Evolutionary conservation across 2,113 vertebrate genomes (phyloP), one percentile per base, ranked within the genome.

Genomic region (Epinephelus moara): DNA sequence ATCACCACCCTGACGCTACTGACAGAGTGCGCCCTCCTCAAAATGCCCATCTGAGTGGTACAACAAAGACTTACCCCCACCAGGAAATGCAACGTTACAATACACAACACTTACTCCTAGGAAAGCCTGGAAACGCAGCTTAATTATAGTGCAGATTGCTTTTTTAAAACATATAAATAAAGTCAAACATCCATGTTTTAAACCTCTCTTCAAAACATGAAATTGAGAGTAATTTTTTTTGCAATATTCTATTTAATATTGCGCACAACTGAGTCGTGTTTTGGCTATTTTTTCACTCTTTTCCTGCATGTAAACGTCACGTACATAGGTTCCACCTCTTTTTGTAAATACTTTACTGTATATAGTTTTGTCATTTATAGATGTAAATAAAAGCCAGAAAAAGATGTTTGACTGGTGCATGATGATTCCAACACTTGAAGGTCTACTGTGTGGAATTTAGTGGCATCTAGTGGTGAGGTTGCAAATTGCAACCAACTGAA

Each of bases 21-120:
- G 86, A 99, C 97, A 1, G 98, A 99, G 92, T 95, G 91, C 10
- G 96, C 96, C 45, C 88, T 96, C 33, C 86, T 93, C 23, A 96
- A 93, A 86, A 95, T 95, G 93, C 94, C 95, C 15, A 76, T 95
- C 61, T 95, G 81, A 94, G 4, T 13, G 13, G 23, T 37, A 21
- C 3, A 14, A 33, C 4, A 21, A 59, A 66, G 23, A 73, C 55
- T 9, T 23, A 11, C 23, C 18, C 12, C 23, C 60, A 56, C 9
- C 18, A 60, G 40, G 56, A 73, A 63, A 53, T 4, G 5, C 11
- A 57, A 47, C 10, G 61, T 11, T 23, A 6, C 56, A 37, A 27
- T 6, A 13, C 4, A n/a, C 40, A 40, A 23, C 30, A 33, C 15
- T 33, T 37, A 62, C 61, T 63, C 40, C 40, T 13, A 42, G 47